Conservation (phyloP, 1,140 invertebrate genomes). For the Thrips palmi region DNA sequence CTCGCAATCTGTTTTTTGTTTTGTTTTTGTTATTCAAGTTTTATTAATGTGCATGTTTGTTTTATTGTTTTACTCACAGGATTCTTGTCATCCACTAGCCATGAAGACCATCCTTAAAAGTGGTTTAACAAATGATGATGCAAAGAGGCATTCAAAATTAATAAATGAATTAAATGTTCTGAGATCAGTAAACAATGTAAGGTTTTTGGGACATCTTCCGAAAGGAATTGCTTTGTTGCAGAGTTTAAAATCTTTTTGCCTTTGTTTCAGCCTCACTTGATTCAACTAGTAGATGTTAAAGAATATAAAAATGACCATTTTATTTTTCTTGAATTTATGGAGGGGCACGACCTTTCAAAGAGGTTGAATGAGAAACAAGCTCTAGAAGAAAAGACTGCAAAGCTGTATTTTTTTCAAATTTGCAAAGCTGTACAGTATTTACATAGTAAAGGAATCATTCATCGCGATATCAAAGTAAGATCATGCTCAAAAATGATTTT, state of each 20-base stretch:
- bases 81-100: conserved; percentile 15
- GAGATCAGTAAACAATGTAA: too few species aligned
- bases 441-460: conserved; percentile 61
- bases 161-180: too few species aligned
- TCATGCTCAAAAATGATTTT: conserved; percentile 5
- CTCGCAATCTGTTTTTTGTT: too few species aligned
- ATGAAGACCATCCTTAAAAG: too few species aligned
- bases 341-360: conserved; percentile 69
- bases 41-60: conserved; percentile 37
- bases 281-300: conserved; percentile 56
- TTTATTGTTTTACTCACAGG: too few species aligned
- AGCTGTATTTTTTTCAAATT: conserved; percentile 70
- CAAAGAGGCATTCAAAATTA: too few species aligned
- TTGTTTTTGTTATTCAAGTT: too few species aligned
- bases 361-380: conserved; percentile 38
- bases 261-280: conserved; percentile 49
- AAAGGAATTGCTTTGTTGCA: too few species aligned
- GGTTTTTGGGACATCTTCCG: too few species aligned
- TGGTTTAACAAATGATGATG: too few species aligned
- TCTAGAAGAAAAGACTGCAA: conserved; percentile 43
- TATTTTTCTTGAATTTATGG: conserved; percentile 68
- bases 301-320: conserved; percentile 51
- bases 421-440: conserved; percentile 61
- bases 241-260: conserved; percentile 17
- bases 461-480: conserved; percentile 34